Base-by-base conservation (phyloP, 2,113 vertebrate species). In the Tinamus guttatus region DNA sequence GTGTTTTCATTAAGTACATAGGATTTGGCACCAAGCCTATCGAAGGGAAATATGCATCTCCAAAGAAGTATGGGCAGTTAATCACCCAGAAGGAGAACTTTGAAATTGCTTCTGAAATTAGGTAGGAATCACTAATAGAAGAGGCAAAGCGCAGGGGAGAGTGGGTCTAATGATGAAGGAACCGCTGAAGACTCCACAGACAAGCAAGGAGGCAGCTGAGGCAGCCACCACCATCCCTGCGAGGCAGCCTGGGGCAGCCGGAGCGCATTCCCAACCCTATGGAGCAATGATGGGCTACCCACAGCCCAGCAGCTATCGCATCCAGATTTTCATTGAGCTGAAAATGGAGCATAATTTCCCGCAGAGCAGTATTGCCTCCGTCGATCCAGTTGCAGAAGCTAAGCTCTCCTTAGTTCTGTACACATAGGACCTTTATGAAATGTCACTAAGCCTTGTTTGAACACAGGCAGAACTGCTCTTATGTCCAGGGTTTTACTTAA, bases 241-340 rank as follows among this genome's bases (percentile, higher is more conserved):
- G 52, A n/a, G 60, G 38, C 76, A 65, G 70, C 67, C 71, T 45
- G 11, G 28, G 30, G 58, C 51, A 2, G 17, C 83, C 81, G 45
- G 40, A n/a, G 80, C 30, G 32, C 77, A 40, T 8, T 65, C 59
- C 49, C 68, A 69, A 40, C 45, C 22, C 45, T 36, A 3, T 11
- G 63, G 80, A 52, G 60, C 34, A 3, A 2, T 32, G 36, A 52
- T 56, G 43, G 43, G 43, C 59, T 59, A 67, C 83, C 80, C 87
- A 43, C 69, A 62, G 77, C 64, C 92, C 5, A 21, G 15, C 89
- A 62, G 49, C 71, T 77, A 89, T 90, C 86, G 58, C 58, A 60
- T 51, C 58, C 38, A 49, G 83, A 79, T 73, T 68, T 93, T 89
- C 90, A 79, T 91, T 81, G 71, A 84, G 25, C 47, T 87, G 65